phyloP scores from a whole-genome alignment of 1,140 invertebrate genomes.

The Neodiprion lecontei region DNA sequence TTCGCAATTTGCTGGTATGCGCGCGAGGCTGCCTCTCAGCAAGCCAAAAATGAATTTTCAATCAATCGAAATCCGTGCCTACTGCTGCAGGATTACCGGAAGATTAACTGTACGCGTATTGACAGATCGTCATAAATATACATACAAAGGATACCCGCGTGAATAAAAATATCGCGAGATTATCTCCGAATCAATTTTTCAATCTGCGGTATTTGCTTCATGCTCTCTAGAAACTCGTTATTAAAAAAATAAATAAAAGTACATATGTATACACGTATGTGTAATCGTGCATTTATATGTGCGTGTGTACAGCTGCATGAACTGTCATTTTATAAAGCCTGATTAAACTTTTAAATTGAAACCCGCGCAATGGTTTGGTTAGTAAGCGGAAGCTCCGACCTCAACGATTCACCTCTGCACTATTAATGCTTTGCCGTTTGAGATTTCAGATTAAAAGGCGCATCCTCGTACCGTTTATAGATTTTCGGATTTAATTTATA shows the following conservation, averaged over 20 bases:
- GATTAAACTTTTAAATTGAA: conserved; percentile 65
- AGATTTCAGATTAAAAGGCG: conserved; percentile 8
- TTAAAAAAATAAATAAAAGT: no score
- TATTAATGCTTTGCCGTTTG: conserved; percentile 49
- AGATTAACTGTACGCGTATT: not conserved
- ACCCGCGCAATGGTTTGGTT: conserved; percentile 50
- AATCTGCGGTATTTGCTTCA: not conserved
- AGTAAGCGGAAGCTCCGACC: conserved; percentile 61
- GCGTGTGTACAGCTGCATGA: conserved; percentile 26
- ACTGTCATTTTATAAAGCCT: conserved; percentile 56
- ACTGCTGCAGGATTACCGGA: not conserved
- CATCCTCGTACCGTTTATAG: conserved; percentile 4
- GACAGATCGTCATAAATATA: not conserved
- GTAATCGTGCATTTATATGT: conserved; percentile 1
- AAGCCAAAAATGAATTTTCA: conserved; percentile 1
- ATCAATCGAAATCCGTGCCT: not conserved
- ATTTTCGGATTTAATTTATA: conserved; percentile 1
- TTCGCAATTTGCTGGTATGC: not conserved
- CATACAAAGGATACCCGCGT: not conserved
- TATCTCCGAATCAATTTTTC: conserved; percentile 1
- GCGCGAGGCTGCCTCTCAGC: not conserved
- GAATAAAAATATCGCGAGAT: not conserved
- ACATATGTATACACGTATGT: conserved; percentile 26
- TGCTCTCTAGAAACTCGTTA: no score
- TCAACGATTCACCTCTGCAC: conserved; percentile 61